phyloP scores from a whole-genome alignment of 2,113 vertebrate genomes.

The Chroicocephalus ridibundus region DNA sequence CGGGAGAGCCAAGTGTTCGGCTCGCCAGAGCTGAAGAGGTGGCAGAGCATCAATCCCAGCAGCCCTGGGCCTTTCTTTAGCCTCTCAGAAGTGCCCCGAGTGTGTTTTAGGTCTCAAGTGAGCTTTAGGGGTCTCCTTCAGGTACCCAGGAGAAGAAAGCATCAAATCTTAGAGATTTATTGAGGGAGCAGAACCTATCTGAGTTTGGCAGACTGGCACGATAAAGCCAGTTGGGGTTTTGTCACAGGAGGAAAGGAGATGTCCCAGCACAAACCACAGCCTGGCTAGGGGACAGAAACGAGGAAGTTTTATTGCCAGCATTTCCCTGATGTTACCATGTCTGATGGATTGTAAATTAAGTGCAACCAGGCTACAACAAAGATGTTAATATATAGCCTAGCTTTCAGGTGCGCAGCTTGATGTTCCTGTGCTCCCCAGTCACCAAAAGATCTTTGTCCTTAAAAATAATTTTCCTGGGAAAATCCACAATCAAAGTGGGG shows the following conservation, averaged over 20 bases:
- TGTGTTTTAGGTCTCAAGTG: background rate
- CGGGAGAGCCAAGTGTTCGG: background rate
- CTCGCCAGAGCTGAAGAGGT: background rate
- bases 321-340: background rate
- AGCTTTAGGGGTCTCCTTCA: background rate
- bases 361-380: background rate
- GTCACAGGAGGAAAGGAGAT: background rate
- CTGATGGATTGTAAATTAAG: background rate
- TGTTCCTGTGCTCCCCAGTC: background rate
- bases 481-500: background rate
- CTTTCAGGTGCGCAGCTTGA: background rate
- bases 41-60: background rate
- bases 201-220: background rate
- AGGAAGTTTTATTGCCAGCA: background rate
- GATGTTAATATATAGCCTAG: background rate
- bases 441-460: background rate
- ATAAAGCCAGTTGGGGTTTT: background rate
- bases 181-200: background rate
- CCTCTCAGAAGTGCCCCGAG: background rate
- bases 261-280: background rate
- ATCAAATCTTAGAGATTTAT: background rate
- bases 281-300: background rate
- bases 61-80: background rate
- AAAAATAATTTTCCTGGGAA: background rate
- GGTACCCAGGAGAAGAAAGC: background rate